phyloP scores from a whole-genome alignment of 2,113 vertebrate species.

The Opisthocomus hoazin region DNA sequence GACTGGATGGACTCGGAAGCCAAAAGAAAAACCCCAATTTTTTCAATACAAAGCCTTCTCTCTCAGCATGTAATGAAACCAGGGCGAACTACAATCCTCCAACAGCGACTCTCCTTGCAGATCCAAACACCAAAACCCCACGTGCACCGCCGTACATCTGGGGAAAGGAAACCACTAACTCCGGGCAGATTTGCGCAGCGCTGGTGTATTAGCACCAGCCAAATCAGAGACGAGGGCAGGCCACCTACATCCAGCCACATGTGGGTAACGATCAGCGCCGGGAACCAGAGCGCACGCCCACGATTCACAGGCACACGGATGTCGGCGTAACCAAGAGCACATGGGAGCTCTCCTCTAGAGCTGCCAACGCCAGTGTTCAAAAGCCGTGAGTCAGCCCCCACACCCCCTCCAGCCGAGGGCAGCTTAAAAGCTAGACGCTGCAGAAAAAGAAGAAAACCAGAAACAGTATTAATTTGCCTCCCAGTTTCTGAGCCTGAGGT shows the following conservation, averaged over 20 bases:
- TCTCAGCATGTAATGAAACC: background rate
- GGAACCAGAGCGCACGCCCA: background rate
- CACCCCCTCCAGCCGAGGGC: background rate
- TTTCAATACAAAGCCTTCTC: background rate
- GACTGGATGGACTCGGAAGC: background rate
- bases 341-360: background rate
- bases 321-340: background rate
- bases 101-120: background rate
- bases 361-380: background rate
- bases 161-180: background rate
- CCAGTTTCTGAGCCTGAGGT: background rate
- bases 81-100: background rate
- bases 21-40: background rate
- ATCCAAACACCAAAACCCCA: background rate
- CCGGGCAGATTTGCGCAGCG: background rate
- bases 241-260: constrained; percentile 12
- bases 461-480: background rate
- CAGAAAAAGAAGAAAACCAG: background rate
- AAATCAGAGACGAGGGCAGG: background rate
- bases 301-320: background rate
- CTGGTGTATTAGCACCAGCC: background rate
- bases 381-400: background rate
- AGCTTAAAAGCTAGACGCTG: background rate
- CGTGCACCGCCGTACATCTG: background rate
- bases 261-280: background rate